These are phyloP conservation scores for Cyclura pinguis DNA, from an alignment of 2,797 vertebrate genomes.

Conservation along the genomic window DNA sequence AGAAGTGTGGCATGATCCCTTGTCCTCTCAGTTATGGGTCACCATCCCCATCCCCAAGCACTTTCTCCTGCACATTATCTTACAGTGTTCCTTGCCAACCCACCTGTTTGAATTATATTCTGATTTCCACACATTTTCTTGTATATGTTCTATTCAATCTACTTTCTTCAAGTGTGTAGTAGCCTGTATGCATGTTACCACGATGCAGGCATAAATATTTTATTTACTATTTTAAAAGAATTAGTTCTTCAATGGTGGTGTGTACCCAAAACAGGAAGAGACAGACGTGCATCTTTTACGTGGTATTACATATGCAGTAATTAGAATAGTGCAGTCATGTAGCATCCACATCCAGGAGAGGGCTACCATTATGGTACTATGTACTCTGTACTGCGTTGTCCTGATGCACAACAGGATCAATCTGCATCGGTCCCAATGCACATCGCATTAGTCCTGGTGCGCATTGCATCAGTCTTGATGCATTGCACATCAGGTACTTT, in stretches of 20 bases:
- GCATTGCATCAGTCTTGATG: no score
- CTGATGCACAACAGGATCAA: no score
- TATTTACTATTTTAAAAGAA: neutral
- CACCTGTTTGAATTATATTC: neutral
- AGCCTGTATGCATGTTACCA: neutral
- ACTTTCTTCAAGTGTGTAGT: accelerated
- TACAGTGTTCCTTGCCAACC: conserved; percentile 28
- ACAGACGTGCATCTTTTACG: neutral
- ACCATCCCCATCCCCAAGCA: conserved; percentile 45
- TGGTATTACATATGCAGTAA: no score
- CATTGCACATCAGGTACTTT: no score
- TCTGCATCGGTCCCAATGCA: no score
- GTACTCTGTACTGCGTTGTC: no score
- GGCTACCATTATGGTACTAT: no score
- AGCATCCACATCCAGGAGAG: no score
- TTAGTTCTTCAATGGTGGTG: neutral
- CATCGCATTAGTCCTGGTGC: no score
- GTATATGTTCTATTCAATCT: neutral
- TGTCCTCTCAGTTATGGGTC: neutral
- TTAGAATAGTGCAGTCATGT: no score
- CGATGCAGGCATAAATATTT: conserved; percentile 36
- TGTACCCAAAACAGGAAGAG: neutral
- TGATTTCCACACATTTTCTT: neutral
- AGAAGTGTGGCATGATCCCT: no score
- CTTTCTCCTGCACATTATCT: conserved; percentile 41